Evolutionary conservation across 2,113 vertebrate genomes (phyloP).

Genomic region (Stomatorhinus ivindoensis): DNA sequence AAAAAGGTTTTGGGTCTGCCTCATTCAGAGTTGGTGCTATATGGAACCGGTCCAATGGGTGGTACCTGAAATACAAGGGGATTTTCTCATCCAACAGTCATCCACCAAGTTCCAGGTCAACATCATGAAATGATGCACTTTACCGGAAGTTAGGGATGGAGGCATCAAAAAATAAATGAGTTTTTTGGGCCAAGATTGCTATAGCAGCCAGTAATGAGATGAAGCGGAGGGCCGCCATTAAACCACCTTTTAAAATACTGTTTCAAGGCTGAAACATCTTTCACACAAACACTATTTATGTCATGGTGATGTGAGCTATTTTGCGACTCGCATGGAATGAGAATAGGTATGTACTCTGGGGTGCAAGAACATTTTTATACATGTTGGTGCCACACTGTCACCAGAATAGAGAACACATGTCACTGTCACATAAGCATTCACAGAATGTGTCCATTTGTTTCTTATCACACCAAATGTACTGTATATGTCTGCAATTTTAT

Average conservation of each 20-base stretch:
- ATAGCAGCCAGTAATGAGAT: neutral
- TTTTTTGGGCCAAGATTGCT: neutral
- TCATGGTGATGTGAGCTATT: neutral
- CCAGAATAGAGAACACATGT: neutral
- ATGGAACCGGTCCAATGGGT: constrained; percentile 8
- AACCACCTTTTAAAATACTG: neutral
- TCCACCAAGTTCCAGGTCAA: constrained; percentile 13
- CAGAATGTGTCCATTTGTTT: neutral
- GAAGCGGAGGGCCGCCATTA: neutral
- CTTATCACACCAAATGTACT: neutral
- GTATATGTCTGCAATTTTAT: neutral
- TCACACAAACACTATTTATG: neutral
- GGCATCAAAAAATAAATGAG: neutral
- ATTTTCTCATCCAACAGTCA: constrained; percentile 8
- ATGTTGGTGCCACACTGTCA: neutral
- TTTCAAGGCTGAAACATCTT: neutral
- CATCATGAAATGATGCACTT: neutral
- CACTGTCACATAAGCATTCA: neutral
- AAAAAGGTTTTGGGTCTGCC: neutral
- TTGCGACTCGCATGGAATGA: neutral
- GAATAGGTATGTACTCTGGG: neutral
- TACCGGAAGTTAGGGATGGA: neutral
- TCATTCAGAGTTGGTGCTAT: neutral
- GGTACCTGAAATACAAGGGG: constrained; percentile 14
- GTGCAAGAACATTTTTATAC: neutral